A percentile compares a stretch with the other conserved stretches of the same genome.
Conservation (phyloP, 2,113 vertebrate genomes). For the Perccottus glenii region DNA sequence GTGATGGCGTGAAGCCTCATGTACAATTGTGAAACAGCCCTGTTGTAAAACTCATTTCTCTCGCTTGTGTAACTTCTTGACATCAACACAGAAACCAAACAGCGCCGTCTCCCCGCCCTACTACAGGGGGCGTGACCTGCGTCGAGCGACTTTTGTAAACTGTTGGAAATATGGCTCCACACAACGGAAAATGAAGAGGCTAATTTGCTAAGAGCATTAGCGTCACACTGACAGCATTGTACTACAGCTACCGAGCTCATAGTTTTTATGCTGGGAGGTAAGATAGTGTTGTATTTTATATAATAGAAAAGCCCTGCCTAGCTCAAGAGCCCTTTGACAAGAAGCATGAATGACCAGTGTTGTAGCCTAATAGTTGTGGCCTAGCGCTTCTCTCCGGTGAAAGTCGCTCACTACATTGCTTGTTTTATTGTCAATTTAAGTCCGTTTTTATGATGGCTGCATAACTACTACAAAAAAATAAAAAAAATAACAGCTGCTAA, state of each 20-base stretch:
- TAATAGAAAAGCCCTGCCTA: no score
- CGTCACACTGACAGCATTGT: background rate
- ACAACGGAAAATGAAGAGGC: background rate
- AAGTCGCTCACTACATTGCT: no score
- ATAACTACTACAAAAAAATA: no score
- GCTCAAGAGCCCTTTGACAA: no score
- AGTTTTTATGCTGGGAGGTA: background rate
- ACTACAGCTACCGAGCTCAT: background rate
- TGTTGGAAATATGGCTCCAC: background rate
- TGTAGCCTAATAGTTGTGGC: no score
- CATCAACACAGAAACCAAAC: slow-evolving; percentile 59
- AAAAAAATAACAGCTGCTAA: no score
- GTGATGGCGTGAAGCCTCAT: background rate
- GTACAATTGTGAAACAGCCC: slow-evolving; percentile 36
- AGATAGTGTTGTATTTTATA: no score
- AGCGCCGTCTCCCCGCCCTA: slow-evolving; percentile 61
- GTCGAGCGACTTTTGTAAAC: slow-evolving; percentile 14
- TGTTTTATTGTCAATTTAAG: no score
- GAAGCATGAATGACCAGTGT: no score
- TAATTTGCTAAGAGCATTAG: background rate
- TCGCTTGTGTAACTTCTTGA: slow-evolving; percentile 79
- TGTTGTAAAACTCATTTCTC: slow-evolving; percentile 40
- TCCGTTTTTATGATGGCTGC: no score
- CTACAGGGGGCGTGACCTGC: slow-evolving; percentile 52
- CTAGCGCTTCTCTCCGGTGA: no score